Evolutionary conservation across 1,140 invertebrate species (phyloP), one percentile per base, ranked within the genome.

Genomic region (Drosophila persimilis): DNA sequence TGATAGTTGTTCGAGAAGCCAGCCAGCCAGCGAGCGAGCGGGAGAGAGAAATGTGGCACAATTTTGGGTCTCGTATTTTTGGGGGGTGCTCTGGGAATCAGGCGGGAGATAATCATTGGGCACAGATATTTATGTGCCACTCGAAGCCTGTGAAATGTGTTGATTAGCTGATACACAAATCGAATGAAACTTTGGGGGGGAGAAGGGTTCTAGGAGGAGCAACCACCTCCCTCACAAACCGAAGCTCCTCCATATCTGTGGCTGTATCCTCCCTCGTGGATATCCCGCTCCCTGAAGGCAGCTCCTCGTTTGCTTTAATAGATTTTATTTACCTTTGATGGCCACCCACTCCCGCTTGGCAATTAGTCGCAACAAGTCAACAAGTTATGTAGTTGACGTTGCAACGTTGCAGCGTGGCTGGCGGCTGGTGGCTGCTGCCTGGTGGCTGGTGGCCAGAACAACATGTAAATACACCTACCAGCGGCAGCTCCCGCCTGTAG

Each of bases 331-430:
- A n/a, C 15, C 24, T 35, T 57, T 44, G 73, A 45, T 62, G n/a
- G 54, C 22, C 15, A 17, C 35, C 35, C 35, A 39, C 44, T 31
- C 44, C 47, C 64, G 69, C 50, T 70, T 79, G 75, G 71, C 81
- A 86, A 85, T 85, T 85, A 85, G 81, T 59, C 54, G 53, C 54
- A 66, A 80, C 66, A 80, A 76, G 58, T 63, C 76, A 85, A 79
- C 60, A 83, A 78, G 73, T 78, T 78, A 78, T 83, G 65, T 51
- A 66, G 48, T 46, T 65, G 47, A 22, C 45, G 47, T 58, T 59
- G 57, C 59, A 56, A 70, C 64, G 62, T 56, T 17, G 17, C 17
- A 17, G 17, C 17, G 17, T 17, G 45, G 13, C 72, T 55, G 71
- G 66, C 72, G 60, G 35, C 9, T 39, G 11, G 3, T 11, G 35